Conservation (phyloP, 2,888 invertebrate genomes). For the Anthophora plumipes region DNA sequence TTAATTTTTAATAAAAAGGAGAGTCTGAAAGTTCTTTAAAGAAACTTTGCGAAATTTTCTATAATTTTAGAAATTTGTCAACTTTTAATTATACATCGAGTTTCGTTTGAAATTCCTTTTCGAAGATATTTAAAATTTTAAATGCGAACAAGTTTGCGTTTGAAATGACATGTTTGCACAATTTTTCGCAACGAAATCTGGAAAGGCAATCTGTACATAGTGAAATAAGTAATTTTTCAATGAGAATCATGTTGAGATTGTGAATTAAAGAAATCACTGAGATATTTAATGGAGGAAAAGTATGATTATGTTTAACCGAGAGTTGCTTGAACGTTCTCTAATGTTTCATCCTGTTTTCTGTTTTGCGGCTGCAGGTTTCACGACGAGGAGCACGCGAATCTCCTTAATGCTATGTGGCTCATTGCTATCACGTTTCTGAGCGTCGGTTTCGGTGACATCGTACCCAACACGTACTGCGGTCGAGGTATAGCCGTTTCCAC, state of each 20-base stretch:
- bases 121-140: no score
- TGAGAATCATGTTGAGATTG: not conserved
- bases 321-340: not conserved
- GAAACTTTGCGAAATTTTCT: no score
- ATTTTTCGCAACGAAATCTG: not conserved
- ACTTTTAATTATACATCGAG: no score
- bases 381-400: constrained; percentile 99
- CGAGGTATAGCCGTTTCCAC: constrained; percentile 99
- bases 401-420: constrained; percentile 99
- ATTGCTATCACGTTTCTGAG: constrained; percentile 99
- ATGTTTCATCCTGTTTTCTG: constrained; percentile 53
- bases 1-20: no score
- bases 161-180: no score
- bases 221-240: not conserved
- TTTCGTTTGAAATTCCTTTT: no score
- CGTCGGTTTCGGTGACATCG: constrained; percentile 99
- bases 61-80: no score
- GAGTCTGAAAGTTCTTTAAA: no score
- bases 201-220: not conserved
- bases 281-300: constrained; percentile 1
- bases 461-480: constrained; percentile 99
- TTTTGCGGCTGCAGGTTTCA: constrained; percentile 91
- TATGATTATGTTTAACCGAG: constrained; percentile 25
- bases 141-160: no score
- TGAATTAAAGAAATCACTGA: not conserved